Evolutionary conservation across 2,888 invertebrate species (phyloP).

Genomic region (Acronicta leporina): DNA sequence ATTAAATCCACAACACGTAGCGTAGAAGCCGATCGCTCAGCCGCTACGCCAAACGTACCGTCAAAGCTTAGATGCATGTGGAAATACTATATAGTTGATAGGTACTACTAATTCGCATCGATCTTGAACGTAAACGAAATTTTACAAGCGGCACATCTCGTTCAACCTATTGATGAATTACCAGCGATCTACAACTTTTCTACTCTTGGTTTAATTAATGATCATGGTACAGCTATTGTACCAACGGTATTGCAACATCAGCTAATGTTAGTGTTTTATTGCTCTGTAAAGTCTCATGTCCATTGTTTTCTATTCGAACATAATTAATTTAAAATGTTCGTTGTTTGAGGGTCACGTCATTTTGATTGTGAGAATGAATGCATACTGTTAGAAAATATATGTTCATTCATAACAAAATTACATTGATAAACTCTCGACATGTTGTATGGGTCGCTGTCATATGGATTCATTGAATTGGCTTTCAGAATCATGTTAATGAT

Average conservation of each 20-base stretch:
- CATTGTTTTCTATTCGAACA: slow-evolving; percentile 47
- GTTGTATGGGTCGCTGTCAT: neutral
- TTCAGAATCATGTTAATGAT: neutral
- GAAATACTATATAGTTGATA: too few species aligned
- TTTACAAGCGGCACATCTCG: slow-evolving; percentile 2
- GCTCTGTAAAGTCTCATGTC: slow-evolving; percentile 36
- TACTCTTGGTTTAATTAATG: slow-evolving; percentile 71
- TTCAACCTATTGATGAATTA: slow-evolving; percentile 33
- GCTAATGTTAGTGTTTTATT: slow-evolving; percentile 38
- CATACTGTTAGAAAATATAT: slow-evolving; percentile 1
- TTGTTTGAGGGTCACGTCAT: slow-evolving; percentile 24
- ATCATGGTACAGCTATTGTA: slow-evolving; percentile 58
- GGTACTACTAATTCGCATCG: neutral
- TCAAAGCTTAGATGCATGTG: too few species aligned
- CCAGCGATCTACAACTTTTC: slow-evolving; percentile 36
- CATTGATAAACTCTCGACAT: slow-evolving; percentile 9
- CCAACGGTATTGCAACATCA: slow-evolving; percentile 60
- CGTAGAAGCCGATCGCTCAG: too few species aligned
- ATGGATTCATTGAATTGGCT: neutral
- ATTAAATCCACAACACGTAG: too few species aligned
- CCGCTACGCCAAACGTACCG: too few species aligned
- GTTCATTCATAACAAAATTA: slow-evolving; percentile 7
- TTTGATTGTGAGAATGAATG: slow-evolving; percentile 9
- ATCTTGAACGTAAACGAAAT: neutral
- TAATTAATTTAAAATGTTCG: slow-evolving; percentile 51